phyloP scores from a whole-genome alignment of 2,113 vertebrate species.

The Chroicocephalus ridibundus region DNA sequence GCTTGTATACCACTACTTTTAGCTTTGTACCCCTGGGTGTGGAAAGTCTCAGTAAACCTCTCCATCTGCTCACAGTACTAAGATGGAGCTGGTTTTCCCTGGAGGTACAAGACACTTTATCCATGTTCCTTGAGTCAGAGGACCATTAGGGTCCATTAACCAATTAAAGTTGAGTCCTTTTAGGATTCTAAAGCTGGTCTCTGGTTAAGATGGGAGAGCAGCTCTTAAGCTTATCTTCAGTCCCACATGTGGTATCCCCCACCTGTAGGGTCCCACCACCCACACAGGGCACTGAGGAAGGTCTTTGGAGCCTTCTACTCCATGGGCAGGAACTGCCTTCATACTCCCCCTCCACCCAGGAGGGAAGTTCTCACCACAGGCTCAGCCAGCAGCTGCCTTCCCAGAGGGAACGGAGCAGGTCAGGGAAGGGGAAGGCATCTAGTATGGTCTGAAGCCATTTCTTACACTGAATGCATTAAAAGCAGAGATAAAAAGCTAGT shows the following conservation, averaged over 20 bases:
- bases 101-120: not conserved
- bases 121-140: not conserved
- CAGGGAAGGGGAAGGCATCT: not conserved
- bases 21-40: not conserved
- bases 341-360: fast-evolving
- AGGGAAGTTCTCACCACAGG: not conserved
- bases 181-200: not conserved
- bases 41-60: not conserved
- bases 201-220: not conserved
- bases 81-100: not conserved
- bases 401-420: fast-evolving
- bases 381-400: not conserved
- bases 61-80: not conserved
- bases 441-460: fast-evolving
- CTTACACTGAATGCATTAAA: fast-evolving
- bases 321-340: fast-evolving
- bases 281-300: fast-evolving
- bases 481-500: not conserved
- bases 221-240: not conserved
- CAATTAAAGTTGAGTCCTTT: not conserved
- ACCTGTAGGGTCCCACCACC: not conserved
- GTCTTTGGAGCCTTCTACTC: too few relatives aligned
- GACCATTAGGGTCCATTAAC: not conserved
- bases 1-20: not conserved
- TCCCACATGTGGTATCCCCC: fast-evolving